Percentiles rank a stretch among this genome's conserved stretches.
Conservation (phyloP, 2,113 vertebrate species). For the Eolophus roseicapilla region DNA sequence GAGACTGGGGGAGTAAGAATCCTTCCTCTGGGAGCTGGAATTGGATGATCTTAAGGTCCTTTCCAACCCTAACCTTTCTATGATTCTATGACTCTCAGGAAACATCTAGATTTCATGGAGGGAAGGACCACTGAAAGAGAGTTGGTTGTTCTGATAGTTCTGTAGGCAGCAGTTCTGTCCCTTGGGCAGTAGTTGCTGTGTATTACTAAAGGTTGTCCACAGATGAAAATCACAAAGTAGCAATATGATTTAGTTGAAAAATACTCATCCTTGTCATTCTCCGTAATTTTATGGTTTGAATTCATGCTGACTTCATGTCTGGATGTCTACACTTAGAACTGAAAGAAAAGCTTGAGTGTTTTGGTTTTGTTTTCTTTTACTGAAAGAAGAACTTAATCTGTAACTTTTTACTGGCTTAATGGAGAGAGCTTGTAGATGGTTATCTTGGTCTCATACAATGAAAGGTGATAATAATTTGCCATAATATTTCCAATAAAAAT, state of each 20-base stretch:
- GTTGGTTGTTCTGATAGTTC: neutral
- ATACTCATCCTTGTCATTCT: neutral
- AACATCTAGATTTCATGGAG: neutral
- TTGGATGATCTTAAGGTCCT: neutral
- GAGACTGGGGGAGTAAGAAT: neutral
- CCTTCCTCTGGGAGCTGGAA: neutral
- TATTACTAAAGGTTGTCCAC: neutral
- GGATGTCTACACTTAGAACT: neutral
- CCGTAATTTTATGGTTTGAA: neutral
- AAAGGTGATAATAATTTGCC: neutral
- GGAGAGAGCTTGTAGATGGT: neutral
- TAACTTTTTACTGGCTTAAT: neutral
- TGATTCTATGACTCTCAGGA: neutral
- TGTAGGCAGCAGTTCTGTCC: neutral
- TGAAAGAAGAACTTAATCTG: neutral
- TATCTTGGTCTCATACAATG: neutral
- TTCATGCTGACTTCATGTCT: conserved; percentile 24
- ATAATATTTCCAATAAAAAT: neutral
- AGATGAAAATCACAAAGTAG: neutral
- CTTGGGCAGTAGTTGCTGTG: neutral
- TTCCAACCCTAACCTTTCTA: neutral
- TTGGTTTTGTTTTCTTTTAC: neutral
- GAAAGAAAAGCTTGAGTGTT: neutral
- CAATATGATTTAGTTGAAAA: neutral
- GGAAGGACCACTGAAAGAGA: neutral